Percentiles rank a stretch among this genome's conserved stretches.
Evolutionary conservation across 2,797 vertebrate genomes (phyloP).

Genomic region (Pteronotus mesoamericanus): DNA sequence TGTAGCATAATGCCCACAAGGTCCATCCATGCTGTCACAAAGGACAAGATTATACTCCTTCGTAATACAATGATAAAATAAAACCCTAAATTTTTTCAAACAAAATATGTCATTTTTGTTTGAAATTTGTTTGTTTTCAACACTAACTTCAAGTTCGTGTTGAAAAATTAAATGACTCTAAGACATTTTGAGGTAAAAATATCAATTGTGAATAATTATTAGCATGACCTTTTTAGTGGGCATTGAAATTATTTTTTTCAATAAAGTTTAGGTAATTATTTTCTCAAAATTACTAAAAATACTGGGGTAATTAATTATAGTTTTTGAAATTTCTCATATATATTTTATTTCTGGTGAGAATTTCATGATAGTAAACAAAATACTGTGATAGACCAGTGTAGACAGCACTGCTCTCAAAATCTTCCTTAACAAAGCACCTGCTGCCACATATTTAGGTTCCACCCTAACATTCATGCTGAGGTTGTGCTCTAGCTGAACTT

Average conservation of each 20-base stretch:
- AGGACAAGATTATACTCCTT: background rate
- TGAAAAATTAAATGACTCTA: background rate
- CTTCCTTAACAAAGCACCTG: background rate
- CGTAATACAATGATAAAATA: background rate
- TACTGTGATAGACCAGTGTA: background rate
- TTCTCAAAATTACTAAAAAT: constrained; percentile 9
- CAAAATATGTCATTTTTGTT: background rate
- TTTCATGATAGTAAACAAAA: background rate
- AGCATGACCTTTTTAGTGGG: background rate
- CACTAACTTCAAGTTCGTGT: background rate
- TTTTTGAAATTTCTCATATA: background rate
- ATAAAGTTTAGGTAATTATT: background rate
- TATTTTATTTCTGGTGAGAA: background rate
- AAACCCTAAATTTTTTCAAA: background rate
- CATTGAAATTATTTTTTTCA: background rate
- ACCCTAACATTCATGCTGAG: background rate
- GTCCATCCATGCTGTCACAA: background rate
- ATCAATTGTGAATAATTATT: background rate
- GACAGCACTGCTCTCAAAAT: background rate
- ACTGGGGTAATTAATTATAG: background rate
- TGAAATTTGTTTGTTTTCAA: no score
- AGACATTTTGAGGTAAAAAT: background rate
- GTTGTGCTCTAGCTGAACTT: background rate
- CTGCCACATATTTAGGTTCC: background rate
- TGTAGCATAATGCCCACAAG: background rate